phyloP scores from a whole-genome alignment of 2,888 invertebrate genomes.

The Hemistola chrysoprasaria region DNA sequence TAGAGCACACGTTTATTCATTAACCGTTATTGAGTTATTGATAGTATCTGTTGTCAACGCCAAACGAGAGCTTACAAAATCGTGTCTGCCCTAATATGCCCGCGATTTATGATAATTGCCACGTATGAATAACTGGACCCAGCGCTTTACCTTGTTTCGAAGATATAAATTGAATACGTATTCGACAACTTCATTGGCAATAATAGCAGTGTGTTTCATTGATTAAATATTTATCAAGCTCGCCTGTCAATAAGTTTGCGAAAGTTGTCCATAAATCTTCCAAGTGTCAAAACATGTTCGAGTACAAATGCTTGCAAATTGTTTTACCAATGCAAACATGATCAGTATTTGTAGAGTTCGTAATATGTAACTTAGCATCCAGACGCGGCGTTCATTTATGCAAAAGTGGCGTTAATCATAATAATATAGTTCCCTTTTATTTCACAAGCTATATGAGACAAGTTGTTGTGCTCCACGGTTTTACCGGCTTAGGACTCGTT shows the following conservation, averaged over 20 bases:
- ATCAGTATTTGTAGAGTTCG: too few species aligned
- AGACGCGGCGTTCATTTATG: too few species aligned
- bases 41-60: conserved; percentile 38
- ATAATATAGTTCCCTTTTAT: too few species aligned
- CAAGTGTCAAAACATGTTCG: conserved; percentile 28
- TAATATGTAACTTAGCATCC: too few species aligned
- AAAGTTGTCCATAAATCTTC: conserved; percentile 32
- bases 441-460: too few species aligned
- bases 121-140: conserved; percentile 29
- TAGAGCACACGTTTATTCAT: conserved; percentile 41
- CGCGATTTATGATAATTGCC: conserved; percentile 32
- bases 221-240: conserved; percentile 30
- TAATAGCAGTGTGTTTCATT: conserved; percentile 14
- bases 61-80: conserved; percentile 45
- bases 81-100: conserved; percentile 32
- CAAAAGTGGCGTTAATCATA: too few species aligned
- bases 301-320: conserved; percentile 18
- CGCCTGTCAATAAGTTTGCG: conserved; percentile 28
- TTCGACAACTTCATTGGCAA: conserved; percentile 27
- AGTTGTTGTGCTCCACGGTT: too few species aligned
- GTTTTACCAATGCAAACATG: conserved; percentile 5
- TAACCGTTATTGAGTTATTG: conserved; percentile 50
- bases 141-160: conserved; percentile 22
- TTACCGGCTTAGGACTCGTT: too few species aligned
- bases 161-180: conserved; percentile 26